Percentiles rank a stretch among this genome's conserved stretches.
Conservation (phyloP, 2,113 vertebrate genomes). For the Dipodomys ordii region DNA sequence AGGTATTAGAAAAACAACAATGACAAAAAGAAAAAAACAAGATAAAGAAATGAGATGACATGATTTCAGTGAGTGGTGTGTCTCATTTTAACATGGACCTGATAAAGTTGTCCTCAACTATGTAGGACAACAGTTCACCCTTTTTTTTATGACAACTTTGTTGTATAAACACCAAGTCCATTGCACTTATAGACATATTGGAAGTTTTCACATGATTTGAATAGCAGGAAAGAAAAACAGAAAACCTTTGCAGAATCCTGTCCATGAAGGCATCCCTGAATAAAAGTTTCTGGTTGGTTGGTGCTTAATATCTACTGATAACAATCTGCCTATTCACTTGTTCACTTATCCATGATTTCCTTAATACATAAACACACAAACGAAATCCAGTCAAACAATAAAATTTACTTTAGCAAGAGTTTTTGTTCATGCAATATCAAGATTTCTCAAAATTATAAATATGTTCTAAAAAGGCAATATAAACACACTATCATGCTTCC, state of each 20-base stretch:
- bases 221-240: not conserved
- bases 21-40: not conserved
- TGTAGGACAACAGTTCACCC: not conserved
- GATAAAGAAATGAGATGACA: not conserved
- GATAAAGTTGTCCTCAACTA: not conserved
- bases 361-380: not conserved
- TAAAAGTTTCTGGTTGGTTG: not conserved
- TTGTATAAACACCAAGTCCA: not conserved
- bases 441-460: not conserved
- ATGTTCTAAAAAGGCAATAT: not conserved
- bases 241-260: conserved; percentile 15
- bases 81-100: not conserved
- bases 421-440: not conserved
- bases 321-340: not conserved
- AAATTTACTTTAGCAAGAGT: not conserved
- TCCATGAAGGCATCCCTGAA: not conserved
- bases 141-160: not conserved
- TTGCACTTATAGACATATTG: not conserved
- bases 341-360: not conserved
- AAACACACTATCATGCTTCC: not conserved
- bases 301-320: not conserved
- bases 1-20: not conserved
- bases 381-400: not conserved
- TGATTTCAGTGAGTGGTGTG: not conserved
- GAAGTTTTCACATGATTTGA: not conserved